Base-by-base conservation (phyloP, 2,888 invertebrate species). In the Tromatobia lineatoria region DNA sequence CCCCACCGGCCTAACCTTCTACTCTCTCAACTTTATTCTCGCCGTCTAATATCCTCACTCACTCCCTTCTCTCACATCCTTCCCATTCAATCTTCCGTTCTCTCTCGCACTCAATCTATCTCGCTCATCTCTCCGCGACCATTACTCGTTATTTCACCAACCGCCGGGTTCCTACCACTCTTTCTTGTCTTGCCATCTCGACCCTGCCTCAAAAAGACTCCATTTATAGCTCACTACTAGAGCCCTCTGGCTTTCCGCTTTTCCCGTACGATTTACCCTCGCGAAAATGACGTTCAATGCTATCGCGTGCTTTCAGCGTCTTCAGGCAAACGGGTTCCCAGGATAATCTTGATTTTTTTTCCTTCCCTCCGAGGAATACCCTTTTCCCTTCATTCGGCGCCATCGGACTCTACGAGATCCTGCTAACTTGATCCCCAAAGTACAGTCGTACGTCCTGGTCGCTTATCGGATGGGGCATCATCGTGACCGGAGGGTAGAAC, bases 231-330 rank as follows among this genome's bases (percentile, higher is more conserved):
- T 47, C 57, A 25, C 66, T 70, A 45, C 34, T 69, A 76, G 38
- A 45, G 45, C 57, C 57, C 70, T 64, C 54, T 59, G 54, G 18
- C 42, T 18, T 23, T 13, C 45, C 45, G 34, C 34, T 66, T 45
- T 59, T 29, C 13, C 15, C 57, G 52, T n/a, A 6, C 29, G 29
- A 6, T 47, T 54, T 18, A 38, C 47, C 42, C 20, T 66, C 76
- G 34, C 34, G 50, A 70, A 57, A 77, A 71, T 71, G 25, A 45
- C 45, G 23, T 47, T 66, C 50, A 50, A 59, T 54, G 69, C 54
- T 76, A 81, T 76, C 77, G n/a, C 73, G 38, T 59, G 42, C 57
- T 73, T 73, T 73, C 50, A 57, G 59, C 50, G 20, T 67, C 70
- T 54, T 23, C 20, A 20, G 15, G 54, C 15, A 15, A 34, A 38